These are phyloP conservation scores for Haplotaxodon microlepis DNA, from an alignment of 2,113 vertebrate genomes.

Conservation along the genomic window DNA sequence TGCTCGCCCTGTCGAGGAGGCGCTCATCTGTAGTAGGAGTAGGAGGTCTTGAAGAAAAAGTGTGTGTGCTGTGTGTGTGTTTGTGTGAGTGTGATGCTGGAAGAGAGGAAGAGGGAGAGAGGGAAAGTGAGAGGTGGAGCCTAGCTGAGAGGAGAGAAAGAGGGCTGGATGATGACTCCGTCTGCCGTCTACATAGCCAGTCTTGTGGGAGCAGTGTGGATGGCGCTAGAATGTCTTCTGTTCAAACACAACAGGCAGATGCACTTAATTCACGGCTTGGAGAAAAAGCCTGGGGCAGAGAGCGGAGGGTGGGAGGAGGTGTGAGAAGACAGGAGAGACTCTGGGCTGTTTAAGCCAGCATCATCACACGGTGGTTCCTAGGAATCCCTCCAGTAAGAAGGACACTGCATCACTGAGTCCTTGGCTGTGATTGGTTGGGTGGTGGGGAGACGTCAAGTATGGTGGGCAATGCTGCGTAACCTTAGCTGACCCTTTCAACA, in stretches of 20 bases:
- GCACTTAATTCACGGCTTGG: not conserved
- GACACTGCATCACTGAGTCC: conserved; percentile 71
- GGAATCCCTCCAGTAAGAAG: conserved; percentile 89
- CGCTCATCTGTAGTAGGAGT: conserved; percentile 54
- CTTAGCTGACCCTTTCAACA: conserved; percentile 75
- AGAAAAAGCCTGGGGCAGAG: not conserved
- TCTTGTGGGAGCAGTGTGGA: conserved; percentile 55
- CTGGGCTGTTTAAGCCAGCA: conserved; percentile 70
- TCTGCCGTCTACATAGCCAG: conserved; percentile 49
- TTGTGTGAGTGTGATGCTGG: not conserved
- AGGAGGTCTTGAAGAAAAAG: conserved; percentile 9
- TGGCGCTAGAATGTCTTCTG: conserved; percentile 52
- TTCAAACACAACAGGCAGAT: conserved; percentile 29
- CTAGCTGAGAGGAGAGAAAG: conserved; percentile 18
- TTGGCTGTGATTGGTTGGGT: conserved; percentile 77
- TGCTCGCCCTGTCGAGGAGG: conserved; percentile 35
- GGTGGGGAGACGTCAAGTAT: conserved; percentile 48
- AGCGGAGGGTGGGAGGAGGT: not conserved
- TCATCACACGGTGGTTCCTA: conserved; percentile 79
- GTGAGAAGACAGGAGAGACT: conserved; percentile 47
- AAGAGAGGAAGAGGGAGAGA: not conserved
- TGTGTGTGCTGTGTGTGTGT: not conserved
- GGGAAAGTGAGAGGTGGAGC: conserved; percentile 47
- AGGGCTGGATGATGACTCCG: conserved; percentile 53
- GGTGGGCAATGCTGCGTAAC: conserved; percentile 47